These are phyloP conservation scores for Protaetia brevitarsis DNA, from an alignment of 1,140 invertebrate genomes.

Conservation along the genomic window DNA sequence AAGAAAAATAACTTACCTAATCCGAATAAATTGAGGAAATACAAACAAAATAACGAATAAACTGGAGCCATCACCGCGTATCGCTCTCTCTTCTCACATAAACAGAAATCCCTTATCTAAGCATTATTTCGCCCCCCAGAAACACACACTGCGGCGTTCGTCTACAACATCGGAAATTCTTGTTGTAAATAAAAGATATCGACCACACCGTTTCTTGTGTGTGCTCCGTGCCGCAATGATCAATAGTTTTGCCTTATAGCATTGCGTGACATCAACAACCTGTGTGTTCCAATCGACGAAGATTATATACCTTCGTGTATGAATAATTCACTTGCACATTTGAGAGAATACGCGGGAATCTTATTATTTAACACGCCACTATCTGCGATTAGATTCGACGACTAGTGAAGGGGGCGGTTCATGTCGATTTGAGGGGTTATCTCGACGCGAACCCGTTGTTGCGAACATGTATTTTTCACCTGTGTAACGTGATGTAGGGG, in stretches of 20 bases:
- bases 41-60: background rate
- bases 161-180: background rate
- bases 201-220: background rate
- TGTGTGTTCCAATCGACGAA: slow-evolving; percentile 1
- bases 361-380: background rate
- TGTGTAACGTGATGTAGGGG: background rate
- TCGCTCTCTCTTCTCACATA: background rate
- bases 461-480: background rate
- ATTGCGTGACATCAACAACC: background rate
- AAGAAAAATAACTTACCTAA: background rate
- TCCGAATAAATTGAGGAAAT: background rate
- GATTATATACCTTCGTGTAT: background rate
- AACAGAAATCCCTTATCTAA: too few relatives aligned
- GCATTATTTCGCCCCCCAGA: background rate
- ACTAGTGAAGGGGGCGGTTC: background rate
- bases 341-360: background rate
- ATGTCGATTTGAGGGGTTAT: background rate
- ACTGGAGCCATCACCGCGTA: background rate
- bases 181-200: slow-evolving; percentile 9
- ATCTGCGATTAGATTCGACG: background rate
- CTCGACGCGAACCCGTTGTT: background rate
- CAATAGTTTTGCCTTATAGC: slow-evolving; percentile 11
- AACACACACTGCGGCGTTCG: background rate
- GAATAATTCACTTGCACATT: background rate
- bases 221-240: background rate